Evolutionary conservation across 2,888 invertebrate genomes (phyloP).

Genomic region (Agyllia agylla): DNA sequence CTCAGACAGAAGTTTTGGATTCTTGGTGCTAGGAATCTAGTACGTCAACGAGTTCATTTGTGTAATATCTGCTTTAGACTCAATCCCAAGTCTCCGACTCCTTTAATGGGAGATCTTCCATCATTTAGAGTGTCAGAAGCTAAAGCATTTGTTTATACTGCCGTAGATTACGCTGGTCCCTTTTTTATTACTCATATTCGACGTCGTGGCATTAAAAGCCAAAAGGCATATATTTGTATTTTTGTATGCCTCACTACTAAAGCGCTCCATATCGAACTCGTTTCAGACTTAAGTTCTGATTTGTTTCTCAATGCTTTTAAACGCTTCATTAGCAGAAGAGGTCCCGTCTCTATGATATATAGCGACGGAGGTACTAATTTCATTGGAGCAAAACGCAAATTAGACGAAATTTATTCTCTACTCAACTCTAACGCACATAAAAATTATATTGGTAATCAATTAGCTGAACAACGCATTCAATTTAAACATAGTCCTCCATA

Average conservation of each 20-base stretch:
- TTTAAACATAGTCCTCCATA: background rate
- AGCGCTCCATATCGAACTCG: constrained; percentile 10
- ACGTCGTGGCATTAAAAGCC: background rate
- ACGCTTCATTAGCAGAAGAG: constrained; percentile 1
- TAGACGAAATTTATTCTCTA: background rate
- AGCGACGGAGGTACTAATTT: background rate
- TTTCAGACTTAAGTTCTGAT: constrained; percentile 19
- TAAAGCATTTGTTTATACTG: background rate
- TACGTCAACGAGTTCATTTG: background rate
- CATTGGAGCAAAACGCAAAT: background rate
- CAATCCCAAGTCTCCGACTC: background rate
- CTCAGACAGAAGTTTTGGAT: background rate
- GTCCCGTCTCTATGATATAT: constrained; percentile 7
- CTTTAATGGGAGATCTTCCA: background rate
- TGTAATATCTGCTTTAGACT: background rate
- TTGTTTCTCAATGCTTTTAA: constrained; percentile 15
- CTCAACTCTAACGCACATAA: background rate
- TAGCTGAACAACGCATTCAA: background rate
- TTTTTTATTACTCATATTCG: background rate
- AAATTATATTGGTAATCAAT: background rate
- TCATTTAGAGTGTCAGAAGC: background rate
- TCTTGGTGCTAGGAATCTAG: background rate
- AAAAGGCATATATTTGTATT: background rate
- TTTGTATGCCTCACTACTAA: constrained; percentile 1
- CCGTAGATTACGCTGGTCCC: background rate